These are phyloP conservation scores for Clarias laeviceps DNA, from an alignment of 2,797 vertebrate species.

Conservation along the genomic window DNA sequence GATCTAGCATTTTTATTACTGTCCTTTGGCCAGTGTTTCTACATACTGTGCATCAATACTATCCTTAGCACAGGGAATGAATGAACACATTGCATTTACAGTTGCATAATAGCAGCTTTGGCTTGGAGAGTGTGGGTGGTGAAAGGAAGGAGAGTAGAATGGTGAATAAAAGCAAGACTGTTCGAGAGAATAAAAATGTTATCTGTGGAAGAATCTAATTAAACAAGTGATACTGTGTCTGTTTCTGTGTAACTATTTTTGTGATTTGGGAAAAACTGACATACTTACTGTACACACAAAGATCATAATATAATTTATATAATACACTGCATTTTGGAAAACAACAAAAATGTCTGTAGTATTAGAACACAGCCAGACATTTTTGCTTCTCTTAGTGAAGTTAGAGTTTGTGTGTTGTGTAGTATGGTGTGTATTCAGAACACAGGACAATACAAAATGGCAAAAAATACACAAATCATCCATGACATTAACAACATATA, in stretches of 20 bases:
- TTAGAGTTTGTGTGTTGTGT: neutral
- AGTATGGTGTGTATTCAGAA: neutral
- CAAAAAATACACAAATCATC: neutral
- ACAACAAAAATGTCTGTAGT: neutral
- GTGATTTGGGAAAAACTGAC: neutral
- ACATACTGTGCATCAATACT: neutral
- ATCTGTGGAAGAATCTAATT: neutral
- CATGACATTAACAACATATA: neutral
- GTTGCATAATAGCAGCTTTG: neutral
- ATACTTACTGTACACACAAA: too few relatives aligned
- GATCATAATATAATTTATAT: neutral
- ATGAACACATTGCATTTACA: neutral
- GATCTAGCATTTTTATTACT: neutral
- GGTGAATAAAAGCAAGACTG: neutral
- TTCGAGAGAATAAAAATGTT: neutral
- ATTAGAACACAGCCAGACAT: neutral
- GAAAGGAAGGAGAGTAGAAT: neutral
- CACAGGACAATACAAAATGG: neutral
- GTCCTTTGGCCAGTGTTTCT: neutral
- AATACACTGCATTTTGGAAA: neutral
- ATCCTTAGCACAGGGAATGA: neutral
- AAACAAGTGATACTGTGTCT: neutral
- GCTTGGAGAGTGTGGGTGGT: neutral
- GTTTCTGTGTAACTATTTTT: neutral
- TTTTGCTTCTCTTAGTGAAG: neutral